These are phyloP conservation scores for Girardinichthys multiradiatus DNA, from an alignment of 2,113 vertebrate species.

Conservation along the genomic window DNA sequence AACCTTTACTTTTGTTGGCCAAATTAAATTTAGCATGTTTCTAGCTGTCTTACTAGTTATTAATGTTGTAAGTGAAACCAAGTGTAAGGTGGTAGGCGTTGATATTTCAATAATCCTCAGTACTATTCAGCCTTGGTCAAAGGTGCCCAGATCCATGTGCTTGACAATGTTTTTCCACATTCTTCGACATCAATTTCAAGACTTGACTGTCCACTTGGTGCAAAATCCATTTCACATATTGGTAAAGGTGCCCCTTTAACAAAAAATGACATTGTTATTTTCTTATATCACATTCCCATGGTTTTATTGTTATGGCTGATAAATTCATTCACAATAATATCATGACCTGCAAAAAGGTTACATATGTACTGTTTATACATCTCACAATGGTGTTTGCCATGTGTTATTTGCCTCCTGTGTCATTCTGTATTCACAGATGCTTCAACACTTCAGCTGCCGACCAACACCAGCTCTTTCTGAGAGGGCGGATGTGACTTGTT, in stretches of 20 bases:
- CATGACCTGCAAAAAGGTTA: background rate
- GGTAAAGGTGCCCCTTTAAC: background rate
- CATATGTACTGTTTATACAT: background rate
- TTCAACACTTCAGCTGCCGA: background rate
- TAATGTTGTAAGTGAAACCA: background rate
- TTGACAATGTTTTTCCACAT: background rate
- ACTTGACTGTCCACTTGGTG: background rate
- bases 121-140: background rate
- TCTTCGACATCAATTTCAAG: background rate
- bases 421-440: slow-evolving; percentile 11
- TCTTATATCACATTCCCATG: background rate
- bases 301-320: background rate
- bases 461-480: slow-evolving; percentile 8
- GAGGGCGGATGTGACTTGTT: slow-evolving; percentile 37
- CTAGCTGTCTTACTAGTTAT: background rate
- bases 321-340: slow-evolving; percentile 6
- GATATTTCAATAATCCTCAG: too few species aligned
- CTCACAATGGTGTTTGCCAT: background rate
- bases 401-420: slow-evolving; percentile 24
- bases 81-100: background rate
- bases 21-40: background rate
- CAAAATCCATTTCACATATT: background rate
- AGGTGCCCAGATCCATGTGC: background rate
- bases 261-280: background rate
- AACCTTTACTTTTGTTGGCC: background rate